phyloP scores from a whole-genome alignment of 1,140 invertebrate genomes.

The Hycleus cichorii region DNA sequence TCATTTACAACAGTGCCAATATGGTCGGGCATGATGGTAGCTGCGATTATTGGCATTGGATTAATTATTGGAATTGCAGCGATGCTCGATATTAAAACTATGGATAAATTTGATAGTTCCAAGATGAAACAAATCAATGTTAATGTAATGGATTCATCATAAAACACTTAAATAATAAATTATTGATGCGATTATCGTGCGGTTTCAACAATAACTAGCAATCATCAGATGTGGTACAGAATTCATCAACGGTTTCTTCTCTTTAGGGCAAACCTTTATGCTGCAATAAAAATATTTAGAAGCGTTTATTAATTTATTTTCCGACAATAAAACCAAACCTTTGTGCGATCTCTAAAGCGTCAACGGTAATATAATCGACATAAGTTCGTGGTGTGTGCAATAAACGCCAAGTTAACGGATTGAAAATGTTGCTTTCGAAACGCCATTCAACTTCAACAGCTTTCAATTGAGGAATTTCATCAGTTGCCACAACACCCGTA shows the following conservation, averaged over 20 bases:
- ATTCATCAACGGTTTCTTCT: constrained; percentile 46
- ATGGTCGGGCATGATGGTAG: constrained; percentile 67
- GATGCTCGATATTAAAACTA: constrained; percentile 72
- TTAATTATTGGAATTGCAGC: constrained; percentile 64
- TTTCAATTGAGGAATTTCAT: constrained; percentile 55
- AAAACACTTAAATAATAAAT: neutral
- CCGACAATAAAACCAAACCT: constrained; percentile 41
- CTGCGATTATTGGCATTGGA: constrained; percentile 57
- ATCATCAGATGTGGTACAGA: constrained; percentile 27
- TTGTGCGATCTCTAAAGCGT: constrained; percentile 58
- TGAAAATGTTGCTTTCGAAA: constrained; percentile 67
- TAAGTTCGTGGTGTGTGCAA: constrained; percentile 63
- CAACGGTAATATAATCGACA: constrained; percentile 60
- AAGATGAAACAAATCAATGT: constrained; percentile 76
- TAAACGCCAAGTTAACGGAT: constrained; percentile 75
- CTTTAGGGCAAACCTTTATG: constrained; percentile 51
- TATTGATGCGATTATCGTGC: no score
- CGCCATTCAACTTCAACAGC: constrained; percentile 67
- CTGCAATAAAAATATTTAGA: constrained; percentile 39
- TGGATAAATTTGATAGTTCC: constrained; percentile 85
- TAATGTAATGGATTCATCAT: constrained; percentile 44
- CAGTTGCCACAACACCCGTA: constrained; percentile 58
- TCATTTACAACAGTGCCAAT: constrained; percentile 71
- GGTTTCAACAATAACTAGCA: constrained; percentile 27
- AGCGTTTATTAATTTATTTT: neutral